These are phyloP conservation scores for Aphidoletes aphidimyza DNA, from an alignment of 2,888 invertebrate species.

Conservation along the genomic window DNA sequence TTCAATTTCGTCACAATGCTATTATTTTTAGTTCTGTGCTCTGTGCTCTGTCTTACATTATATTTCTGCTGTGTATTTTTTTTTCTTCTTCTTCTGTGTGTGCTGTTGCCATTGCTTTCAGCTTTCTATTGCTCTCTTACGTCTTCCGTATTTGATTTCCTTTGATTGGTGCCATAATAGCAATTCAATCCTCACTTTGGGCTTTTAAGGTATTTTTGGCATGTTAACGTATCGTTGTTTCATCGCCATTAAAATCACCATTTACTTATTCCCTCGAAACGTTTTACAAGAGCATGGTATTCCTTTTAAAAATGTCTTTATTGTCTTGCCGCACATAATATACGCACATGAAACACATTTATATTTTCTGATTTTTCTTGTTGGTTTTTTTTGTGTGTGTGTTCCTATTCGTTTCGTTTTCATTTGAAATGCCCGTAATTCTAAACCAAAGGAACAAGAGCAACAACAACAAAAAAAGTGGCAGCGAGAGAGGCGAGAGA, in stretches of 20 bases:
- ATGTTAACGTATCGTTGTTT: slow-evolving; percentile 21
- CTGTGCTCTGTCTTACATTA: too few species aligned
- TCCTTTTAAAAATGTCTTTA: slow-evolving; percentile 25
- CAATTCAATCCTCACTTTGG: neutral
- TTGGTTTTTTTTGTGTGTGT: too few species aligned
- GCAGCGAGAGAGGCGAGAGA: too few species aligned
- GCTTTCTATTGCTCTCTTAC: too few species aligned
- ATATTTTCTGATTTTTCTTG: too few species aligned
- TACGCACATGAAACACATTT: too few species aligned
- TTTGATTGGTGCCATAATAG: slow-evolving; percentile 22
- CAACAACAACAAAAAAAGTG: too few species aligned
- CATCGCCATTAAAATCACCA: slow-evolving; percentile 43
- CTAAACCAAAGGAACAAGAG: too few species aligned
- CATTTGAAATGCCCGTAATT: too few species aligned
- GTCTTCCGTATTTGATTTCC: slow-evolving; percentile 26
- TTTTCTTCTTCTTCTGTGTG: neutral
- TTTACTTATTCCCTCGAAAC: slow-evolving; percentile 13
- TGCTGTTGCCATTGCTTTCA: neutral
- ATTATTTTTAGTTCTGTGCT: too few species aligned
- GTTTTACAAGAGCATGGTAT: neutral
- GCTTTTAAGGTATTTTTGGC: slow-evolving; percentile 43
- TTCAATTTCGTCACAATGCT: slow-evolving; percentile 19
- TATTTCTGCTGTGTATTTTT: neutral
- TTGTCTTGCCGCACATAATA: neutral
- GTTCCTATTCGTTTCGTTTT: too few species aligned